Conservation (phyloP, 2,888 invertebrate genomes). For the Eustalomyia histrio region DNA sequence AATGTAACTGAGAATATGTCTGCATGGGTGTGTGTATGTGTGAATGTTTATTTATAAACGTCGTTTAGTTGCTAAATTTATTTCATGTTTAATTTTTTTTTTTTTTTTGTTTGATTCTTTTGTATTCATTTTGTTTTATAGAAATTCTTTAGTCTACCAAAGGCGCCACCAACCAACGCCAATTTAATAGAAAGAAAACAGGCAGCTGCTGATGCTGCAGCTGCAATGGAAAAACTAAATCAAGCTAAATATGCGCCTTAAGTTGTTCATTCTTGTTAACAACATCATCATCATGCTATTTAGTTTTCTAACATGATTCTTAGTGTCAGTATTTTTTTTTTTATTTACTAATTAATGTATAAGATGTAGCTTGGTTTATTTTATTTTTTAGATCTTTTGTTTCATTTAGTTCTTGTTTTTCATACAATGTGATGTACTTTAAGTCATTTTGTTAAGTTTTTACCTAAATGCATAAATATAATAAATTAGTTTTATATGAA, state of each 20-base stretch:
- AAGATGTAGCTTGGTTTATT: conserved; percentile 24
- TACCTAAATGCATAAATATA: conserved; percentile 61
- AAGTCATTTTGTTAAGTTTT: conserved; percentile 67
- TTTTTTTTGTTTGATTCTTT: conserved; percentile 9
- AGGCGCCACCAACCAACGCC: conserved; percentile 69
- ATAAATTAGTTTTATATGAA: conserved; percentile 49
- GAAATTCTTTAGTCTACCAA: conserved; percentile 79
- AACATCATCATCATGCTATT: neutral
- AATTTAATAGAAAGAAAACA: conserved; percentile 45
- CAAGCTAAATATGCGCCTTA: conserved; percentile 69
- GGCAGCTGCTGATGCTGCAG: conserved; percentile 35
- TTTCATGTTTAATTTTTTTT: conserved; percentile 39
- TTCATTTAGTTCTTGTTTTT: conserved; percentile 48
- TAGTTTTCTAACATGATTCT: conserved; percentile 29
- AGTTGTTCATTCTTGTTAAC: conserved; percentile 46
- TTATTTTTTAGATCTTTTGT: conserved; percentile 14
- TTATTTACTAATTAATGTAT: conserved; percentile 53
- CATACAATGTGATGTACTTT: conserved; percentile 68
- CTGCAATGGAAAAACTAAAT: conserved; percentile 70
- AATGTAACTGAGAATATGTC: neutral
- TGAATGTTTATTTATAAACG: conserved; percentile 38
- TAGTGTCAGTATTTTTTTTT: conserved; percentile 13
- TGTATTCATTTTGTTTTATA: conserved; percentile 61
- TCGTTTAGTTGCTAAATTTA: conserved; percentile 62
- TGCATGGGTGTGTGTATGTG: conserved; percentile 2